Base-by-base conservation (phyloP, 2,888 invertebrate genomes). In the Sthenelais limicola region DNA sequence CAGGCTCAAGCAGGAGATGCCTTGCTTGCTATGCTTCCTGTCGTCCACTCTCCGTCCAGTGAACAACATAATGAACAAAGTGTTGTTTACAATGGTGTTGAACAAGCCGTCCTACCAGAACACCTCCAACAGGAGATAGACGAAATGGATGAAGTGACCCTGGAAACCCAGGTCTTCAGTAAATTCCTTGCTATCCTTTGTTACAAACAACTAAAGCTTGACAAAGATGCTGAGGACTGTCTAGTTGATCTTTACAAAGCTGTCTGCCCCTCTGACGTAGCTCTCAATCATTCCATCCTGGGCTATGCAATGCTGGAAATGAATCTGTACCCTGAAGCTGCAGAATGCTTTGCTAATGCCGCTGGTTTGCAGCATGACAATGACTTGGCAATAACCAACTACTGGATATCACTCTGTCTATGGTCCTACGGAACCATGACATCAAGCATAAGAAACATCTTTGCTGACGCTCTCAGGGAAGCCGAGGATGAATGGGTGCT, bases 301-400 rank as follows among this genome's bases (percentile, higher is more conserved):
- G 87, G 84, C 0, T 85, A 86, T 74, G 81, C 84, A 32, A 76
- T 86, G 78, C 82, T 87, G 82, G 86, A 87, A 70, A 71, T 86
- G 73, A 78, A 75, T 18, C 74, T 86, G 68, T 84, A 81, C 73
- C 79, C 81, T 24, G 85, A 86, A 71, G 87, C 87, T 0, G 83
- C 85, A 1, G 77, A 78, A 47, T 79, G 80, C 56, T 87, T 86
- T 72, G 73, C 72, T n/a, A 78, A 78, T 26, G 85, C 86, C 4
- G 76, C 81, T 38, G 74, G 71, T 18, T 74, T 81, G 49, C 82
- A 85, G 62, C 81, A 80, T 26, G 83, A 83, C 52, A 83, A 84
- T 70, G 79, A 81, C 28, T 76, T 85, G 18, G 83, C 85, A 7
- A 74, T 80, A 49, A 82, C 82, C 73, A 86, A 86, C 76, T 83